phyloP scores from a whole-genome alignment of 2,888 invertebrate genomes.

The Drosophila prostipennis region DNA sequence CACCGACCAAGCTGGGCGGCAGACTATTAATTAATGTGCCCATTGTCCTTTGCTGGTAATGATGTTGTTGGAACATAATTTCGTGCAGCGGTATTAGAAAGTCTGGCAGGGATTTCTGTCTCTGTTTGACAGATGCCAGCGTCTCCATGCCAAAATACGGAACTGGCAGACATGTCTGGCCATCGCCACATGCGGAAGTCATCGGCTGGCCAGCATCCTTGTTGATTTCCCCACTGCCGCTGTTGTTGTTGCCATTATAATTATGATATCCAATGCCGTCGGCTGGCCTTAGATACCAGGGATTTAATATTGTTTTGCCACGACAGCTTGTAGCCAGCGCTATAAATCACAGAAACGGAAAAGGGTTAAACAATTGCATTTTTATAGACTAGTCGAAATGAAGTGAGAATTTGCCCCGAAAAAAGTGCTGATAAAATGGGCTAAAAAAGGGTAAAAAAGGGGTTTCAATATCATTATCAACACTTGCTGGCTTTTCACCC shows the following conservation, averaged over 20 bases:
- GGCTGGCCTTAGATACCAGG: conserved; percentile 76
- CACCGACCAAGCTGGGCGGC: conserved; percentile 29
- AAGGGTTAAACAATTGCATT: conserved; percentile 60
- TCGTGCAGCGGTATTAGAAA: conserved; percentile 79
- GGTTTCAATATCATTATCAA: conserved; percentile 69
- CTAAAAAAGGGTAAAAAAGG: conserved; percentile 34
- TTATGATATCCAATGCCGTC: conserved; percentile 69
- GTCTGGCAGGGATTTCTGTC: conserved; percentile 73
- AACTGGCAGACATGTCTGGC: conserved; percentile 73
- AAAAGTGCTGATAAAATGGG: conserved; percentile 36
- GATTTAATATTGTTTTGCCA: conserved; percentile 67
- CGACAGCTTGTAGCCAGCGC: conserved; percentile 67
- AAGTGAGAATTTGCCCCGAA: conserved; percentile 65
- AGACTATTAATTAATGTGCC: conserved; percentile 45
- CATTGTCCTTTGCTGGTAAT: conserved; percentile 56
- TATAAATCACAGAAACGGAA: conserved; percentile 64
- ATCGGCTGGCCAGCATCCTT: conserved; percentile 52
- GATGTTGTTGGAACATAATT: conserved; percentile 75
- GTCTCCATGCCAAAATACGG: conserved; percentile 73
- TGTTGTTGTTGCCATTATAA: conserved; percentile 57
- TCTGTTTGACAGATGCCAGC: conserved; percentile 36
- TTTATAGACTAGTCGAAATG: conserved; percentile 68
- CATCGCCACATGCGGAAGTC: conserved; percentile 46
- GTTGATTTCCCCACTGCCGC: conserved; percentile 31
- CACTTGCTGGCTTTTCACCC: conserved; percentile 63